Conservation (phyloP, 2,888 invertebrate species). For the Yponomeuta sedellus region DNA sequence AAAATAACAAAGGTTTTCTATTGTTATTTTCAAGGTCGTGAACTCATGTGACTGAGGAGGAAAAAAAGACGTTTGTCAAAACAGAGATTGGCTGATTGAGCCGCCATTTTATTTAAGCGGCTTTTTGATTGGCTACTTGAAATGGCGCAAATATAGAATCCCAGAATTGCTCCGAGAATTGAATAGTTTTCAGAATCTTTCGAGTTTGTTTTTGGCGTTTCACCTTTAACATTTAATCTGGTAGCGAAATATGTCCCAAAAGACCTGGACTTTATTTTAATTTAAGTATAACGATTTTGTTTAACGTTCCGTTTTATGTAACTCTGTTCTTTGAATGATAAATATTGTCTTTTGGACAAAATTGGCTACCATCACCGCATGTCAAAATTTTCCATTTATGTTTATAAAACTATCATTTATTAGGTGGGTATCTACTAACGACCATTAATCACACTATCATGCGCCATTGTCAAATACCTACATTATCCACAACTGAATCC, state of each 20-base stretch:
- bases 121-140: too few relatives aligned
- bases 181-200: constrained; percentile 22
- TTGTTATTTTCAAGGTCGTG: too few relatives aligned
- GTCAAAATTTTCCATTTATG: constrained; percentile 29
- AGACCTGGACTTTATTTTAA: not conserved
- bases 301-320: not conserved
- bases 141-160: too few relatives aligned
- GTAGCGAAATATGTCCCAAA: constrained; percentile 57
- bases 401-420: constrained; percentile 15
- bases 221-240: constrained; percentile 25
- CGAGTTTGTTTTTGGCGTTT: constrained; percentile 19
- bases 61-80: too few relatives aligned
- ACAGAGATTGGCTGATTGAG: too few relatives aligned
- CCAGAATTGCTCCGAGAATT: not conserved
- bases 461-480: constrained; percentile 16
- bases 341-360: constrained; percentile 68
- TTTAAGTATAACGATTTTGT: not conserved
- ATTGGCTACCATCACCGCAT: constrained; percentile 63
- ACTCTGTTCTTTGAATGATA: not conserved
- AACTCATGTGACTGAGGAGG: too few relatives aligned
- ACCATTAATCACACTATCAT: not conserved
- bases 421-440: not conserved
- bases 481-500: constrained; percentile 22
- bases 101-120: too few relatives aligned
- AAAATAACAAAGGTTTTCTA: too few relatives aligned